Base-by-base conservation (phyloP, 2,797 vertebrate species). In the Callimico goeldii region DNA sequence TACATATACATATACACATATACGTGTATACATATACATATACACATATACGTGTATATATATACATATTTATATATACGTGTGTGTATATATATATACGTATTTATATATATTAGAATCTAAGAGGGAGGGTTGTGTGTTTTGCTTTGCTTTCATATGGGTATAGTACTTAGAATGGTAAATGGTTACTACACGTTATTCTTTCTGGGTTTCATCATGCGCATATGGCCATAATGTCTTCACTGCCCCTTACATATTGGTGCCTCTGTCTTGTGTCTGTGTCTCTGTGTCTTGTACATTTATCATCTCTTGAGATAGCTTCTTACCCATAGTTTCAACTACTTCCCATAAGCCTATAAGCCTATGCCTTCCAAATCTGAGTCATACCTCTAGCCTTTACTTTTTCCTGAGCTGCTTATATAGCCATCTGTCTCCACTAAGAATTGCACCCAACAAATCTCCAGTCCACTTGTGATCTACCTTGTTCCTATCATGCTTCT, bases 141-240 rank as follows among this genome's bases (percentile, higher is more conserved):
- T 86, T 95, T 90, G 24, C 20, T 70, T 79, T 84, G 86, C 7
- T 95, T 92, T 88, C 92, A 90, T 48, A 67, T 96, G 61, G 8
- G 7, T 76, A 13, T 43, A 90, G 9, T 28, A 61, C 22, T 75
- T 92, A 73, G 43, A 86, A 30, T 89, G 52, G 30, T 52, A 81
- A 94, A 79, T 79, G 26, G 64, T 87, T 92, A 46, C 14, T 89
- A 61, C 70, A 72, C 58, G 75, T 90, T 92, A 72, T 24, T 50
- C 39, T 91, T 96, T 70, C 50, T 61, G 50, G 55, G 10, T 86
- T 96, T 61, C 12, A 43, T 81, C 33, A 57, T 67, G n/a, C 92
- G 30, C n/a, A 81, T 57, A 90, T 82, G 64, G 67, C 52, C 20
- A 80, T 77, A 72, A 36, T 92, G 96, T 89, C 22, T 91, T 67